A percentile compares a stretch with the other conserved stretches of the same genome.
These are phyloP conservation scores for Drosophila affinis DNA, from an alignment of 2,888 invertebrate species.

Conservation along the genomic window DNA sequence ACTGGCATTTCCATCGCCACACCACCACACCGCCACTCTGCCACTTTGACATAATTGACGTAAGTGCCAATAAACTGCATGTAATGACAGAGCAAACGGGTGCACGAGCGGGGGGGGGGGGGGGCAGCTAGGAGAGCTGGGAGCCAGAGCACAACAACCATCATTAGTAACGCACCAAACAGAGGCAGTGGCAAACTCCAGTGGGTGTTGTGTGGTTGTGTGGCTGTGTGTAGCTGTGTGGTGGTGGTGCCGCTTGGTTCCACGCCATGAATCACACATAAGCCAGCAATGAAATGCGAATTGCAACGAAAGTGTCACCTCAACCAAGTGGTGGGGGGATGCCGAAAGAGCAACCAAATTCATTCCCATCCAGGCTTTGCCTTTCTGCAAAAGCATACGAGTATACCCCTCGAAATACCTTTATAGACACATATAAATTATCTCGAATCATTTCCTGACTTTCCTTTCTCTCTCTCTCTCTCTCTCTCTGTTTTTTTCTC, in stretches of 20 bases:
- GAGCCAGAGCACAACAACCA: conserved; percentile 13
- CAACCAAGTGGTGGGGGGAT: neutral
- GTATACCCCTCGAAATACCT: neutral
- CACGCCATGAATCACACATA: conserved; percentile 54
- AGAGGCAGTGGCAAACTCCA: neutral
- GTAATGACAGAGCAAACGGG: conserved; percentile 34
- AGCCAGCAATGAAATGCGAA: conserved; percentile 44
- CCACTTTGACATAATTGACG: conserved; percentile 66
- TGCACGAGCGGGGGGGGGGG: neutral
- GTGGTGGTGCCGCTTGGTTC: conserved; percentile 66
- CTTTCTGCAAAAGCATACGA: neutral
- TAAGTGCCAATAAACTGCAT: conserved; percentile 71
- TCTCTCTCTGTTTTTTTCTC: neutral
- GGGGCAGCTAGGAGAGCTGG: neutral
- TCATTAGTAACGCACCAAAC: conserved; percentile 68
- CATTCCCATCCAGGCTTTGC: no score
- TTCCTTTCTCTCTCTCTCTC: neutral
- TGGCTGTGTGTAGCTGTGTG: neutral
- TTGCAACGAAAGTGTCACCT: conserved; percentile 68
- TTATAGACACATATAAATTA: conserved; percentile 2
- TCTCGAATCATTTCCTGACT: conserved; percentile 31
- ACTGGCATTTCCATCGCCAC: no score
- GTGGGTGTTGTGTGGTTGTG: neutral
- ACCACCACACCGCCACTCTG: neutral
- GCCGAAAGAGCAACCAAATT: neutral